Conservation (phyloP, 2,797 vertebrate genomes). For the Smutsia gigantea region DNA sequence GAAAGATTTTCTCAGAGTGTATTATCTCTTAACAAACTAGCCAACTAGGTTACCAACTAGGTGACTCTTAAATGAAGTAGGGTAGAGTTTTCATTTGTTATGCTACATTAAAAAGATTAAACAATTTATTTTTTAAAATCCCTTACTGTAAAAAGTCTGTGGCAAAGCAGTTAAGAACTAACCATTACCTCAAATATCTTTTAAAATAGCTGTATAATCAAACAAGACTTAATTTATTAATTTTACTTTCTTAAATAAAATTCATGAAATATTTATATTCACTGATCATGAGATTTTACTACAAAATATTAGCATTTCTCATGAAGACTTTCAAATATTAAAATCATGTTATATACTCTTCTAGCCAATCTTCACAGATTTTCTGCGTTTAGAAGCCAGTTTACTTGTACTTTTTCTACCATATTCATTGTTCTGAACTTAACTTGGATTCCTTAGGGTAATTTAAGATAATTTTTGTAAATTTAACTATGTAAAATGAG, state of each 20-base stretch:
- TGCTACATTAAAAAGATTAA: conserved; percentile 50
- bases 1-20: conserved; percentile 34
- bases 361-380: not conserved
- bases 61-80: conserved; percentile 26
- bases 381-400: not conserved
- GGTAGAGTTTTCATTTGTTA: conserved; percentile 61
- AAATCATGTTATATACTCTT: not conserved
- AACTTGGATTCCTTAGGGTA: not conserved
- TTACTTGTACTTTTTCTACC: not conserved
- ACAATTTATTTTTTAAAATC: conserved; percentile 21
- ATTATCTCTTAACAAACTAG: conserved; percentile 53
- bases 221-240: conserved; percentile 33
- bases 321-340: conserved; percentile 36
- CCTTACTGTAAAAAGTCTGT: conserved; percentile 48
- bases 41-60: not conserved
- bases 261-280: conserved; percentile 24
- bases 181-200: not conserved
- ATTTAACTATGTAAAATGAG: not conserved
- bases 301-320: conserved; percentile 26
- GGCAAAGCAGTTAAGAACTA: conserved; percentile 21
- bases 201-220: conserved; percentile 12
- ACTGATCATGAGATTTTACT: not conserved
- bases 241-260: conserved; percentile 59
- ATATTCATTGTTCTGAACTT: not conserved
- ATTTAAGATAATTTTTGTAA: not conserved